Conservation (phyloP, 2,797 vertebrate genomes). For the Helostoma temminkii region DNA sequence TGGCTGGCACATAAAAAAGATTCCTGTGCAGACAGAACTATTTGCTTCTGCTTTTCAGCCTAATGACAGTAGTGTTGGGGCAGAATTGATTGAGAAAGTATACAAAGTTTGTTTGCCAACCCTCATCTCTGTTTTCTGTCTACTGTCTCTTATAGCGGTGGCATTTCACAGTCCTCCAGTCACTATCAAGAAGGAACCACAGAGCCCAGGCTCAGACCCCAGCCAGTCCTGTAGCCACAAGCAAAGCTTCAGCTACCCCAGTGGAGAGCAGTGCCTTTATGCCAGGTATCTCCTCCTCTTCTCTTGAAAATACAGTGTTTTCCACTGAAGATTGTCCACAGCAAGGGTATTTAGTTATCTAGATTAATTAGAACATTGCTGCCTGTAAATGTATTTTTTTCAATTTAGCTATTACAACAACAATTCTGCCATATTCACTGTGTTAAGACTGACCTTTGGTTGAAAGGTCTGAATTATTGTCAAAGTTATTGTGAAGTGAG, state of each 20-base stretch:
- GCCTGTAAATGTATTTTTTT: no score
- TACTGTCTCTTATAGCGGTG: constrained; percentile 82
- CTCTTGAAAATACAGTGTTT: neutral
- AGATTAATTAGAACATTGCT: no score
- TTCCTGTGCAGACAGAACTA: constrained; percentile 71
- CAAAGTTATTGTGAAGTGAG: no score
- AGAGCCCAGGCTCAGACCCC: constrained; percentile 91
- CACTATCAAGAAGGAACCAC: constrained; percentile 96
- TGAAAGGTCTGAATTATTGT: no score
- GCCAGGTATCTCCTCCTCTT: constrained; percentile 85
- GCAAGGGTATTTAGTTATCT: no score
- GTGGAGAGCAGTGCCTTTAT: constrained; percentile 96
- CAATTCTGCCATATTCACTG: neutral
- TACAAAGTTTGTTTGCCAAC: constrained; percentile 26
- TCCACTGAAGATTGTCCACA: no score
- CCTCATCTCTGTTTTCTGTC: constrained; percentile 37
- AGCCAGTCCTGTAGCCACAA: constrained; percentile 92
- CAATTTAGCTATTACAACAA: no score
- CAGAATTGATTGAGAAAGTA: constrained; percentile 29
- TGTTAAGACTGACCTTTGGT: neutral
- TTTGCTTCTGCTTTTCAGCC: constrained; percentile 65
- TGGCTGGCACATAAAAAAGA: constrained; percentile 70
- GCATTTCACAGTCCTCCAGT: constrained; percentile 96
- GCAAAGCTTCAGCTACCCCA: constrained; percentile 87
- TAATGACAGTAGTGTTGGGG: constrained; percentile 50